A percentile compares a stretch with the other conserved stretches of the same genome.
Conservation (phyloP, 1,140 invertebrate species). For the Sweltsa coloradensis region DNA sequence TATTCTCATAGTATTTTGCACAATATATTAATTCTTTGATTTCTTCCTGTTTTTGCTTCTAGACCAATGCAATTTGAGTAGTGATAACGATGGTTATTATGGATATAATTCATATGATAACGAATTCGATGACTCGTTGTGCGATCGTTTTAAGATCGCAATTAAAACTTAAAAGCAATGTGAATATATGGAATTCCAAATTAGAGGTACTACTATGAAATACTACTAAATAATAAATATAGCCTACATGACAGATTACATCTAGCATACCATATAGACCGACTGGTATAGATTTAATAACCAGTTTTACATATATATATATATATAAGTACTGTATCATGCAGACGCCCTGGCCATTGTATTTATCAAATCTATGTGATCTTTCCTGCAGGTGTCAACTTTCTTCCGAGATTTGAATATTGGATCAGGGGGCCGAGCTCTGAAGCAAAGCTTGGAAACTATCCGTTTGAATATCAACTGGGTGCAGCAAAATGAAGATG, state of each 20-base stretch:
- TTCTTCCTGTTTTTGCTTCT: too few relatives aligned
- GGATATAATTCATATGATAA: too few relatives aligned
- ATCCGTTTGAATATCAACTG: constrained; percentile 67
- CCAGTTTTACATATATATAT: background rate
- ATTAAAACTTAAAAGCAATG: too few relatives aligned
- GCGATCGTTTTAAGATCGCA: too few relatives aligned
- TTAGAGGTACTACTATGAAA: too few relatives aligned
- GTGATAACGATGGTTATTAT: too few relatives aligned
- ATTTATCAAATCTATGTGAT: background rate
- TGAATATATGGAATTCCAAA: too few relatives aligned
- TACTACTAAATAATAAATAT: background rate
- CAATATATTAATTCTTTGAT: too few relatives aligned
- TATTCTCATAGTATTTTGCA: too few relatives aligned
- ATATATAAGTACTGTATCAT: background rate
- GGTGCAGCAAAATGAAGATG: constrained; percentile 49
- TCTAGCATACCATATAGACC: background rate
- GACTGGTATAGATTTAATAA: background rate
- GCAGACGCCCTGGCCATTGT: background rate
- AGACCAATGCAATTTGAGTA: too few relatives aligned
- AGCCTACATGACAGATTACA: background rate
- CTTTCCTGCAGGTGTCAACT: constrained; percentile 40
- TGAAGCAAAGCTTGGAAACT: constrained; percentile 62
- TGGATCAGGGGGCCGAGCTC: constrained; percentile 48
- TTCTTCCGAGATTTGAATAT: constrained; percentile 55
- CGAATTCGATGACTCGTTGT: too few relatives aligned